Base-by-base conservation (phyloP, 2,797 vertebrate genomes). In the Taenioides sp. region DNA sequence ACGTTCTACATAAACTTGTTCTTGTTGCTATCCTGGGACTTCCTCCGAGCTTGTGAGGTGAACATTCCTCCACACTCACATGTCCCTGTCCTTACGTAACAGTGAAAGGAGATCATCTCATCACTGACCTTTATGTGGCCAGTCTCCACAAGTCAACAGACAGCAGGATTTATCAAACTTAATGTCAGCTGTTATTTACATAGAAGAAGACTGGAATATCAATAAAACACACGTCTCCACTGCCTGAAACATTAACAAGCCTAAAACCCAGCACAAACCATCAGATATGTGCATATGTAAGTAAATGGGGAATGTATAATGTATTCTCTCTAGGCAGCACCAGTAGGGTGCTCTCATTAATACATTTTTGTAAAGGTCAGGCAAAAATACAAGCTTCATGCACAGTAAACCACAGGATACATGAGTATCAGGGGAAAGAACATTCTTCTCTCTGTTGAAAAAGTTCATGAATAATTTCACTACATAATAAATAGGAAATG, bases 51-150 rank as follows among this genome's bases (percentile, higher is more conserved):
- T n/a, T 25, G 18, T 43, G 22, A 25, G 63, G 63, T 47, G 37
- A 65, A 65, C 40, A 65, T 65, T 65, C 63, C 14, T 65, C 11
- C 22, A 23, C n/a, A 43, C 18, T 64, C 20, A 64, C 62, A 65
- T 65, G 40, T 22, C 22, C 63, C 40, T 17, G 40, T 27, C 12
- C 22, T 47, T 65, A 27, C 2, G 22, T 49, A 65, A 65, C 14
- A 16, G 4, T 25, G 40, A 47, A 49, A 65, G 63, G 23, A 17
- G 40, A 65, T 49, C 37, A 43, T 2, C 62, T 65, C 22, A 23
- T 47, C 20, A 23, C 22, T 47, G 40, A 65, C 22, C 40, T 49
- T 65, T 43, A 9, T 62, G 20, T n/a, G 60, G 10, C 9, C 60
- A 37, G 60, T 62, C 28, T 18, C n/a, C 10, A 63, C 31, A 43